These are phyloP conservation scores for Enteromius unitaeniatus DNA, from an alignment of 2,797 vertebrate species.

Conservation along the genomic window DNA sequence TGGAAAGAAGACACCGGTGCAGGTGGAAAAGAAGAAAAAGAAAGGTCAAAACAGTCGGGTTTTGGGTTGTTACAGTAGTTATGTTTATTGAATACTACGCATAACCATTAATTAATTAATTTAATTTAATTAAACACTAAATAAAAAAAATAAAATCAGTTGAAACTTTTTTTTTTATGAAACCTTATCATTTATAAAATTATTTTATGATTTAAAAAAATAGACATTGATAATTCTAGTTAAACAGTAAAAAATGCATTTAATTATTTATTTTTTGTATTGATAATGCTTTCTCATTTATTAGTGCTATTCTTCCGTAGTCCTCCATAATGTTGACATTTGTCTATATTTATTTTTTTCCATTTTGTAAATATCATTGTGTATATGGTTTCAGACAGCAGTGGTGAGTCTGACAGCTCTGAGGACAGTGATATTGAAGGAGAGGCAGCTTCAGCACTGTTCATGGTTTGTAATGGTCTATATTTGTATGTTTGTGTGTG, in stretches of 20 bases:
- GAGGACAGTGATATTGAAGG: constrained; percentile 93
- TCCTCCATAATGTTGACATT: not conserved
- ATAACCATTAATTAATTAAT: not conserved
- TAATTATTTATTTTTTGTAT: not conserved
- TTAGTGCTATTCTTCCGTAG: no score
- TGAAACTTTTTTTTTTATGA: not conserved
- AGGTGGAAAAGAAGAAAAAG: constrained; percentile 84
- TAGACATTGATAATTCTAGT: not conserved
- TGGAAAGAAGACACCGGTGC: constrained; percentile 84
- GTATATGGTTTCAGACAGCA: constrained; percentile 82
- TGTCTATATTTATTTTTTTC: not conserved
- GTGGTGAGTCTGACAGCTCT: constrained; percentile 88
- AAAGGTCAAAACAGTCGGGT: constrained; percentile 68
- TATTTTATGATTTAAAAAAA: not conserved
- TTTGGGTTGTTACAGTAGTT: not conserved
- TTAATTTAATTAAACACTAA: no score
- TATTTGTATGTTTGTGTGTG: not conserved
- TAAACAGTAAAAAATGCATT: not conserved
- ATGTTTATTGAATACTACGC: not conserved
- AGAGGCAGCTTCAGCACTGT: constrained; percentile 88
- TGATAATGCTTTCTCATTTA: no score
- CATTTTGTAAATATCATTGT: not conserved
- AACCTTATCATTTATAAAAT: not conserved
- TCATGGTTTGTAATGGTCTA: constrained; percentile 80
- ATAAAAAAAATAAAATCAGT: no score